phyloP scores from a whole-genome alignment of 2,113 vertebrate genomes.

The Chamaea fasciata region DNA sequence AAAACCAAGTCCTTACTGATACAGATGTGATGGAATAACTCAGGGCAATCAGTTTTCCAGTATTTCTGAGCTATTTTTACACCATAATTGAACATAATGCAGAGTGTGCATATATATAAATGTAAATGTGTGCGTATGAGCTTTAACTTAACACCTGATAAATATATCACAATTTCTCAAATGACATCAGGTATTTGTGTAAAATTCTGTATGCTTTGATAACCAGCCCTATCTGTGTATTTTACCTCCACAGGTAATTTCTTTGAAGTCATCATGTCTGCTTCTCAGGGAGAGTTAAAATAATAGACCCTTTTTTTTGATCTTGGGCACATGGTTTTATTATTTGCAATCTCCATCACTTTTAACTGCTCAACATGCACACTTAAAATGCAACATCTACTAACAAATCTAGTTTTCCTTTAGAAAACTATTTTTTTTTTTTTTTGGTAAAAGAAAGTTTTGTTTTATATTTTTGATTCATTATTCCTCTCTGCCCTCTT shows the following conservation, averaged over 20 bases:
- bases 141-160: background rate
- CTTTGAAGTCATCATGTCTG: background rate
- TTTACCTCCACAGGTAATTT: background rate
- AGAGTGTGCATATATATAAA: fast-evolving
- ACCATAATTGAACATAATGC: fast-evolving
- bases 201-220: background rate
- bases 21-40: background rate
- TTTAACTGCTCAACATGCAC: background rate
- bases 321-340: background rate
- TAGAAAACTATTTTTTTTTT: background rate
- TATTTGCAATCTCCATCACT: background rate
- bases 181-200: background rate
- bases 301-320: background rate
- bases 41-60: background rate
- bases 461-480: background rate
- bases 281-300: background rate
- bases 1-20: background rate
- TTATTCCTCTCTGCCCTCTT: background rate
- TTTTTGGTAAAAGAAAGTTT: background rate
- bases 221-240: background rate
- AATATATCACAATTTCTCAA: background rate
- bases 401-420: background rate
- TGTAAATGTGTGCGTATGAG: fast-evolving
- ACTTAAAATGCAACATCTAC: background rate
- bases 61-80: background rate